Percentiles rank a stretch among this genome's conserved stretches.
These are phyloP conservation scores for Neogale vison DNA, from an alignment of 2,113 vertebrate genomes.

Conservation along the genomic window DNA sequence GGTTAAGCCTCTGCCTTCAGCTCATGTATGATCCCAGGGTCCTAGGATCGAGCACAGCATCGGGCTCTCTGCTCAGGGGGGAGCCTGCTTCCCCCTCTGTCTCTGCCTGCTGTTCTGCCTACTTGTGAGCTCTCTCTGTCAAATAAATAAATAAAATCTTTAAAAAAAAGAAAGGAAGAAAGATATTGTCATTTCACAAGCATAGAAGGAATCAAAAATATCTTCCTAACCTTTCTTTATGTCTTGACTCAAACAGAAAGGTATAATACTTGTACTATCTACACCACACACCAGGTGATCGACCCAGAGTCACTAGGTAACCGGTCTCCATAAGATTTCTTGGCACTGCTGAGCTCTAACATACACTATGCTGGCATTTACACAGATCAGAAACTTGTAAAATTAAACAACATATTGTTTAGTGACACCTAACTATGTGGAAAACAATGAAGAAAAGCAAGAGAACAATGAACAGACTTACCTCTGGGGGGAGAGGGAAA, in stretches of 20 bases:
- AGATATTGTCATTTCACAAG: not conserved
- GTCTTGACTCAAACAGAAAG: not conserved
- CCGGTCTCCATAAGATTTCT: not conserved
- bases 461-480: not conserved
- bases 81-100: no score
- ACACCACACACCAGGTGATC: not conserved
- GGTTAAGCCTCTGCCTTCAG: no score
- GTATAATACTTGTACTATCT: not conserved
- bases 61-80: no score
- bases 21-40: no score
- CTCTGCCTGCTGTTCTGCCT: no score
- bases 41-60: no score
- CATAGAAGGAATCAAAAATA: not conserved
- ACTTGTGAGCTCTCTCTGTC: no score
- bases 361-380: not conserved
- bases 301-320: not conserved
- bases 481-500: not conserved
- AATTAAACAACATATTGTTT: not conserved
- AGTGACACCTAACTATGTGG: not conserved
- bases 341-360: not conserved
- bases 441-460: not conserved
- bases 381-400: not conserved
- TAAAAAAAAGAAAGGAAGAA: no score
- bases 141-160: no score
- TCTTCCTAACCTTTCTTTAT: not conserved